Base-by-base conservation (phyloP, 2,888 invertebrate genomes). In the Chromoteleia sp. region DNA sequence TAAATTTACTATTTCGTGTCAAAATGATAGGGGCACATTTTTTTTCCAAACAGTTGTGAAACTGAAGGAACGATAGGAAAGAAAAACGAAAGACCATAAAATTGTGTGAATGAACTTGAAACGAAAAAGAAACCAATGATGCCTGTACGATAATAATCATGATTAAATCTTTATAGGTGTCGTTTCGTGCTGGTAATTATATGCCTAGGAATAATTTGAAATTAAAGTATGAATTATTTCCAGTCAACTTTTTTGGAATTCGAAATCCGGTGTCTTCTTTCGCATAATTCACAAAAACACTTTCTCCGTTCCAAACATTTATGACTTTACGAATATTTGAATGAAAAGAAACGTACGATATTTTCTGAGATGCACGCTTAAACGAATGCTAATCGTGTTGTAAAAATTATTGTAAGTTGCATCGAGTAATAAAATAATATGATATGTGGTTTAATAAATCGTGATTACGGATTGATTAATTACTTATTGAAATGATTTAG, bases 41-140 rank as follows among this genome's bases (percentile, higher is more conserved):
- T n/a, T n/a, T 68, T 56, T 68, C 65, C 65, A 15, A 43, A 41
- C 54, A 67, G 17, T 59, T 71, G 59, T 71, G 59, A 50, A 71
- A 71, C 71, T 33, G 45, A 15, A 14, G 15, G 17, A 58, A 52
- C 25, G 25, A 25, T 25, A 6, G n/a, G 15, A 17, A 39, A 14
- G 36, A 43, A 41, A 50, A 21, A 58, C 36, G 15, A 39, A 43
- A 12, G 61, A 33, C 33, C 50, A 19, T 45, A 54, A 59, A 73
- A 52, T 33, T 41, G 36, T 54, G 73, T 73, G 73, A 73, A 73
- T 73, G 73, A 73, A 73, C 73, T 50, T 39, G 58, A 29, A 68
- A 54, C 12, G 15, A 2, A 17, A 33, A 56, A 43, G 39, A 61
- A 25, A 41, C 59, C 52, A 71, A 71, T 61, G 52, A 71, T 5